Percentiles rank a stretch among this genome's conserved stretches.
Conservation (phyloP, 2,113 vertebrate genomes). For the Probosciger aterrimus region DNA sequence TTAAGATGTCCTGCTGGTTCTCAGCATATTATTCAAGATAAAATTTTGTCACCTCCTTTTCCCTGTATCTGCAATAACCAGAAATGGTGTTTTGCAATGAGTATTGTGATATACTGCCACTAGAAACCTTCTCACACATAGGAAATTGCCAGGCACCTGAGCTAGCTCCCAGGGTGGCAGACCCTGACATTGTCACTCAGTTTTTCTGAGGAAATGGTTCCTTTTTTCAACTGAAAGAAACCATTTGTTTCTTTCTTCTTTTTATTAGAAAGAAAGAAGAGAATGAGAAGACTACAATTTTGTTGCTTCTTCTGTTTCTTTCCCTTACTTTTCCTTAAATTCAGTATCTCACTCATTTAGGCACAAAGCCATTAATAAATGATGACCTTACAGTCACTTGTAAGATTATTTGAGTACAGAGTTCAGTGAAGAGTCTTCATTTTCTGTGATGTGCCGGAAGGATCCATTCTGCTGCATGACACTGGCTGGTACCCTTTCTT, state of each 20-base stretch:
- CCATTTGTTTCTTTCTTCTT: not conserved
- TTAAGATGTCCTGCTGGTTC: not conserved
- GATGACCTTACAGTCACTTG: not conserved
- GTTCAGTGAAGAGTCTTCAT: not conserved
- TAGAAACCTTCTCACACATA: not conserved
- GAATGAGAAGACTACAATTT: not conserved
- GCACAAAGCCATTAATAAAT: not conserved
- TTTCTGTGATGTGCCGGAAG: not conserved
- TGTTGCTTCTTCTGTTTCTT: not conserved
- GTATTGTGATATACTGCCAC: not conserved
- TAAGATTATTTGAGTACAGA: not conserved
- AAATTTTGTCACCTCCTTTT: not conserved
- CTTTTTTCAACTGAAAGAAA: not conserved
- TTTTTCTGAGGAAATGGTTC: not conserved
- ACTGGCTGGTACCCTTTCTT: not conserved
- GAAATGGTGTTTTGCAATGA: not conserved
- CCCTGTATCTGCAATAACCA: not conserved
- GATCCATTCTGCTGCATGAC: not conserved
- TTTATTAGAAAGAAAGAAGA: not conserved
- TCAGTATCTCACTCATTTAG: not conserved
- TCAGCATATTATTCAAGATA: not conserved
- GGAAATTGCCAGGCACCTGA: not conserved
- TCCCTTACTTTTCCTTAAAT: not conserved
- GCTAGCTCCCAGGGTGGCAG: not conserved
- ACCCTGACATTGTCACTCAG: not conserved